Base-by-base conservation (phyloP, 2,797 vertebrate species). In the Oophaga sylvatica region DNA sequence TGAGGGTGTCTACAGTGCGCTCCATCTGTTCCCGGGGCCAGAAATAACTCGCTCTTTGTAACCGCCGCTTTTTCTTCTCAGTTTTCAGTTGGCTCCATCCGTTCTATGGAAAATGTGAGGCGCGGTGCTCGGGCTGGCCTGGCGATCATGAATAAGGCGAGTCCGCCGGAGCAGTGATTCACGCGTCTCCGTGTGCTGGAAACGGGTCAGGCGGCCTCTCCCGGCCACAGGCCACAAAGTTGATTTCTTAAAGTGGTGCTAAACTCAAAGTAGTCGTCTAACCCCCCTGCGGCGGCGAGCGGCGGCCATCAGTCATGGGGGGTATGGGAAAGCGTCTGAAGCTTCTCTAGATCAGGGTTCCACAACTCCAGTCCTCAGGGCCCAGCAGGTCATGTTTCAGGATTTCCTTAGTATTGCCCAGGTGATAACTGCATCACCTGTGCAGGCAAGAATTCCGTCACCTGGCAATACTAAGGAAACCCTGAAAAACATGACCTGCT, bases 111-210 rank as follows among this genome's bases (percentile, higher is more conserved):
- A 85, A 85, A 53, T 60, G 12, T 86, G 84, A 79, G 63, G 63
- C 17, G 85, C 35, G 35, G 20, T 59, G 35, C 80, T 87, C 80
- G 13, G 10, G 45, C 65, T 31, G 15, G 62, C 84, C 45, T 26
- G 62, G 29, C 35, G 20, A 53, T 20, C 10, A 41, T 76, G 62
- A 73, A 77, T 76, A 20, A 53, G 26, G 63, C 41, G 26, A 78
- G 75, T 83, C 81, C 60, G 68, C 65, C 71, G 77, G 76, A 19
- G 82, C 71, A 68, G 68, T 89, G 87, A 89, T 82, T 89, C 87
- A 86, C 67, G 26, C 26, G 26, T 26, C 26, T 53, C 35, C 2
- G 59, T 26, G 31, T 31, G 17, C 6, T 59, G 29, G 13, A 11
- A 48, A 35, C 22, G 29, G 71, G 70, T 87, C 80, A 68, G 73